Evolutionary conservation across 2,888 invertebrate genomes (phyloP).

Genomic region (Flexamia atlantica): DNA sequence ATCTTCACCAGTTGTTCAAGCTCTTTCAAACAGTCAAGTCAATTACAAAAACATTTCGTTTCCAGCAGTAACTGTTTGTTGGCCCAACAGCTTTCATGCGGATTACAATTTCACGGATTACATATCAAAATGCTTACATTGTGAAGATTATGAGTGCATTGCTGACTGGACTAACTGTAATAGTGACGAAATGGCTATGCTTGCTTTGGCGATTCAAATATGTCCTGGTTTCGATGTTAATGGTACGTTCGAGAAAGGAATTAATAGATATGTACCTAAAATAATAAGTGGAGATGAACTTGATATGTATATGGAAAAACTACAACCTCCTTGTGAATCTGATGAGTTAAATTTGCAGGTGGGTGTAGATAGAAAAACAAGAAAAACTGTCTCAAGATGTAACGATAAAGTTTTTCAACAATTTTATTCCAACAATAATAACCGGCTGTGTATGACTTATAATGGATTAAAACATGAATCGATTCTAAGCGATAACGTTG

Average conservation of each 20-base stretch:
- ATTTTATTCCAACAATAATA: not conserved
- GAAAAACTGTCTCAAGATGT: not conserved
- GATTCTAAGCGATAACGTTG: not conserved
- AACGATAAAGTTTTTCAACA: not conserved
- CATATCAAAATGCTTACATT: not conserved
- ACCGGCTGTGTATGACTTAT: not conserved
- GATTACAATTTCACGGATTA: not conserved
- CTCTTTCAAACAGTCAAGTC: slow-evolving; percentile 10
- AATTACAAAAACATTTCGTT: not conserved
- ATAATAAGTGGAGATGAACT: not conserved
- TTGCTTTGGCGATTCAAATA: not conserved
- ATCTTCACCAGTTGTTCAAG: slow-evolving; percentile 9
- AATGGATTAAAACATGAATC: not conserved
- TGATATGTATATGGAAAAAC: not conserved
- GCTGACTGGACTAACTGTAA: not conserved
- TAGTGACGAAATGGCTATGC: not conserved
- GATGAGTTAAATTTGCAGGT: not conserved
- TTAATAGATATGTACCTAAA: not conserved
- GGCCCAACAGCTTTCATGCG: not conserved
- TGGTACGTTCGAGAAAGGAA: not conserved
- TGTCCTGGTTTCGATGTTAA: not conserved
- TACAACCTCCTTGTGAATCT: not conserved
- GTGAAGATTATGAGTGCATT: not conserved
- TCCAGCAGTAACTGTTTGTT: not conserved
- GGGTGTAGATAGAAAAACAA: too few species aligned